Percentiles rank a stretch among this genome's conserved stretches.
Conservation (phyloP, 2,888 invertebrate species). For the Phania funesta region DNA sequence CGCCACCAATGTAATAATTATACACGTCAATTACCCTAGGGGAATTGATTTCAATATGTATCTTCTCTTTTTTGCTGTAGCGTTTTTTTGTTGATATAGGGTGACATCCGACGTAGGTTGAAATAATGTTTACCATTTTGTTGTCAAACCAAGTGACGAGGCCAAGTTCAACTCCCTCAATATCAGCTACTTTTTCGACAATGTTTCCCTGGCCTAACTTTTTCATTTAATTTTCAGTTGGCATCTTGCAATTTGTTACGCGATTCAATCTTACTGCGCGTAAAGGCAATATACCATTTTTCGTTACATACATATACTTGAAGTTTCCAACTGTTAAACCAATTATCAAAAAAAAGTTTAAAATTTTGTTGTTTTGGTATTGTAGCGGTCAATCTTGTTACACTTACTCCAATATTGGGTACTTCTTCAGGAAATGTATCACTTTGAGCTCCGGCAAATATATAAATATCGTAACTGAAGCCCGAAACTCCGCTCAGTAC, state of each 20-base stretch:
- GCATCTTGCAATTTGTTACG: conserved; percentile 41
- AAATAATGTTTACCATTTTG: conserved; percentile 57
- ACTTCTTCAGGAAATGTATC: conserved; percentile 68
- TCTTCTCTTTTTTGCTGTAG: conserved; percentile 52
- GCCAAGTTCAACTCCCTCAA: conserved; percentile 56
- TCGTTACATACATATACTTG: conserved; percentile 18
- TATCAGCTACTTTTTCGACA: conserved; percentile 25
- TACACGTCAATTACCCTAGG: conserved; percentile 50
- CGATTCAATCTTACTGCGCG: conserved; percentile 53
- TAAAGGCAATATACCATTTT: conserved; percentile 41
- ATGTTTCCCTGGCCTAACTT: conserved; percentile 52
- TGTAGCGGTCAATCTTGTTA: conserved; percentile 44
- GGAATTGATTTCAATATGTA: conserved; percentile 53
- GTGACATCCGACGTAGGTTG: conserved; percentile 54
- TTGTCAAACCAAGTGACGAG: conserved; percentile 64
- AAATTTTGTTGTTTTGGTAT: conserved; percentile 2
- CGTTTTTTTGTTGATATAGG: conserved; percentile 42
- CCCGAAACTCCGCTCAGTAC: conserved; percentile 76
- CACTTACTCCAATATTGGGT: conserved; percentile 68
- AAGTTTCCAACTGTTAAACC: conserved; percentile 57
- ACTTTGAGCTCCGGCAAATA: conserved; percentile 62
- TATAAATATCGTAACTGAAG: conserved; percentile 76
- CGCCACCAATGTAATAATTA: conserved; percentile 50
- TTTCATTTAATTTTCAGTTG: conserved; percentile 62
- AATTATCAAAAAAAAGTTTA: conserved; percentile 51